phyloP scores from a whole-genome alignment of 1,140 invertebrate genomes.

The Tetragonula clypearis region DNA sequence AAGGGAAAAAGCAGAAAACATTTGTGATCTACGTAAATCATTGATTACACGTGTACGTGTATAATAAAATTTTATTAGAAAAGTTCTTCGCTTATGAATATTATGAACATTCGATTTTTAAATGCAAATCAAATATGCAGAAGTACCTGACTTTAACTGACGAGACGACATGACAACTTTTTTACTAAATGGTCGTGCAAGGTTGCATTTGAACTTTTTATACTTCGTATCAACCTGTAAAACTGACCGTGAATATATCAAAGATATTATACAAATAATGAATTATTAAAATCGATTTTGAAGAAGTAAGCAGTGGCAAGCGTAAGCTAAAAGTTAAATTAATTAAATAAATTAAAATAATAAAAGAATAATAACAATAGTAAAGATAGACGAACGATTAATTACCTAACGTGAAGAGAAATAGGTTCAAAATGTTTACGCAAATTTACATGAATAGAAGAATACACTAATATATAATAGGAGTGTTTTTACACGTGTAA shows the following conservation, averaged over 20 bases:
- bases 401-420: too few species aligned
- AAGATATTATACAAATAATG: slow-evolving; percentile 1
- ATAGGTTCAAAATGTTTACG: too few species aligned
- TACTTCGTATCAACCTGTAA: background rate
- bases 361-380: too few species aligned
- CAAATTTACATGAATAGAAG: too few species aligned
- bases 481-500: too few species aligned
- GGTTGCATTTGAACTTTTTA: background rate
- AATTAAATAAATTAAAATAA: too few species aligned
- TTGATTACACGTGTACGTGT: background rate
- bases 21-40: background rate
- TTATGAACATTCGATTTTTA: background rate
- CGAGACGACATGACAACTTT: background rate
- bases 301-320: background rate
- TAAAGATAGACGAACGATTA: too few species aligned
- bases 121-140: background rate
- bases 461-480: too few species aligned
- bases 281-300: slow-evolving; percentile 3
- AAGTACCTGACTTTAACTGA: background rate
- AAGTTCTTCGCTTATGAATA: background rate
- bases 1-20: background rate
- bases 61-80: background rate
- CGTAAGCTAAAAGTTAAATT: too few species aligned
- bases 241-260: background rate
- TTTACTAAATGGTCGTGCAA: background rate